Evolutionary conservation across 2,113 vertebrate species (phyloP), one percentile per base, ranked within the genome.

Genomic region (Datnioides undecimradiatus): DNA sequence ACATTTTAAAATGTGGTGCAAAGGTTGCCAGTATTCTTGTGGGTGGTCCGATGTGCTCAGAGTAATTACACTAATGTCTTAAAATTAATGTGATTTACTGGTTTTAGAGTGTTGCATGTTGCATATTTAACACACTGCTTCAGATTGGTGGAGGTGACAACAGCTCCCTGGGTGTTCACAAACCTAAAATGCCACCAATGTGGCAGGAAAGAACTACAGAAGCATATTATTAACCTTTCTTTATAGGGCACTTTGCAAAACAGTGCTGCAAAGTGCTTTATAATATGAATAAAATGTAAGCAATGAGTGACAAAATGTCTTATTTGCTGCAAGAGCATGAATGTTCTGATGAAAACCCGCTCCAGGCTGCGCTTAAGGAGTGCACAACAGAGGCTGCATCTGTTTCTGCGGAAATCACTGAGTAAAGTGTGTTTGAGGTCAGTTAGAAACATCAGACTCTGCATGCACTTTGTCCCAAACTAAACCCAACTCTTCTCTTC

Each of bases 211-310:
- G 69, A 68, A 16, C 23, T 27, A 34, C 45, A 71, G 21, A 54
- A 51, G 83, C 62, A 75, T 77, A 78, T 73, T 63, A 86, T 83
- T 80, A 86, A 78, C 76, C 76, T 77, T 77, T 73, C 59, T 68
- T 64, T 65, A 31, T 16, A 13, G 57, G 40, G 33, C 67, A 38
- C 62, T 43, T 73, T 59, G 17, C 46, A 48, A 76, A 74, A 74
- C 40, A 41, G 17, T 38, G 41, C 64, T 68, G 36, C 14, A 49
- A 54, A 79, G 51, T 71, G 60, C 58, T 73, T 48, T 76, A 66
- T 25, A 52, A 60, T 36, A 60, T 66, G 25, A 70, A 52, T 69
- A 60, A 38, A 76, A 45, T 60, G n/a, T 69, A 54, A 80, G 65
- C 23, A 80, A 71, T 78, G 29, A 64, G 29, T 25, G 59, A 72